phyloP scores from a whole-genome alignment of 1,140 invertebrate species.

The Eueides isabella region DNA sequence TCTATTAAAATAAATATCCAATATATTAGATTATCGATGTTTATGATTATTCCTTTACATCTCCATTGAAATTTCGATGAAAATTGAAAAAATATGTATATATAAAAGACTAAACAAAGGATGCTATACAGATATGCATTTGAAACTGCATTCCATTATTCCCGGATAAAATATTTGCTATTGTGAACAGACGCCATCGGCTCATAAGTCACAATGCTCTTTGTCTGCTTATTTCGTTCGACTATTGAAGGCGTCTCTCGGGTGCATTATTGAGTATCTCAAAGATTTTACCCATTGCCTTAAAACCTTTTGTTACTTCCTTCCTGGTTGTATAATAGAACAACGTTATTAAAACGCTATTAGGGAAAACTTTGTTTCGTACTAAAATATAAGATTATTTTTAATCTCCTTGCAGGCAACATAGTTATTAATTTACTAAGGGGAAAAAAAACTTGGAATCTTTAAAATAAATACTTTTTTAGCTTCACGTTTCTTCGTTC shows the following conservation, averaged over 20 bases:
- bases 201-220: slow-evolving; percentile 24
- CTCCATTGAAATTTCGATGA: slow-evolving; percentile 7
- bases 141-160: slow-evolving; percentile 16
- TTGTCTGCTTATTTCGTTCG: slow-evolving; percentile 24
- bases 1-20: too few relatives aligned
- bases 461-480: too few relatives aligned
- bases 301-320: background rate
- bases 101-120: slow-evolving; percentile 8
- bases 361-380: too few relatives aligned
- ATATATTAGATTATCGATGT: background rate
- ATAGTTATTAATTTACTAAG: too few relatives aligned
- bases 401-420: too few relatives aligned
- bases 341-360: background rate
- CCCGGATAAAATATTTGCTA: slow-evolving; percentile 23
- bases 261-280: slow-evolving; percentile 7
- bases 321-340: background rate
- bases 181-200: slow-evolving; percentile 20
- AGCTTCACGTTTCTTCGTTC: too few relatives aligned
- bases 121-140: slow-evolving; percentile 7
- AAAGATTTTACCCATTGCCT: background rate
- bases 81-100: slow-evolving; percentile 1
- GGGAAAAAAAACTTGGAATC: too few relatives aligned
- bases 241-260: slow-evolving; percentile 5
- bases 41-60: too few relatives aligned
- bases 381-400: too few relatives aligned